Conservation (phyloP, 2,888 invertebrate genomes). For the Drosophila algonquin region DNA sequence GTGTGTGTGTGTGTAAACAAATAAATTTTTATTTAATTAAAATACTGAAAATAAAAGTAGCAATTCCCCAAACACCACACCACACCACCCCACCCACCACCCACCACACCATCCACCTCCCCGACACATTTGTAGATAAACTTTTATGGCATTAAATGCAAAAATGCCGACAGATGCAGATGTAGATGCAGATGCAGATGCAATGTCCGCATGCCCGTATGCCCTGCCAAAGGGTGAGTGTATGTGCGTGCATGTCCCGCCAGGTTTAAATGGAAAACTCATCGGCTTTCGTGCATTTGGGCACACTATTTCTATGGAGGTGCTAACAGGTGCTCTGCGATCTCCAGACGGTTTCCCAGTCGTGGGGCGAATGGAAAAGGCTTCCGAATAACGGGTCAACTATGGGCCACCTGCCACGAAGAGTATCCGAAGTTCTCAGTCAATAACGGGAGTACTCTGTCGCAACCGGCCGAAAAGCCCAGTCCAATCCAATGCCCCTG, state of each 20-base stretch:
- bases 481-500: background rate
- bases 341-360: background rate
- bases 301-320: background rate
- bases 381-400: background rate
- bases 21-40: slow-evolving; percentile 50
- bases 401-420: background rate
- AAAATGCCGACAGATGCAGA: slow-evolving; percentile 36
- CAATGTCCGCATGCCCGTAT: slow-evolving; percentile 4
- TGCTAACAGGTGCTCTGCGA: background rate
- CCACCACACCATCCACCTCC: background rate
- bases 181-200: slow-evolving; percentile 25
- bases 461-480: background rate
- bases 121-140: slow-evolving; percentile 46
- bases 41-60: slow-evolving; percentile 44
- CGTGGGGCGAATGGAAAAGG: background rate
- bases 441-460: background rate
- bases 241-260: background rate
- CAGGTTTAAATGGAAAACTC: background rate
- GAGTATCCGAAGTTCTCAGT: background rate
- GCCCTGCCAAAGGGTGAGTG: background rate
- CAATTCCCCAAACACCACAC: slow-evolving; percentile 1
- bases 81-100: background rate
- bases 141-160: slow-evolving; percentile 45
- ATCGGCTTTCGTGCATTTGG: background rate
- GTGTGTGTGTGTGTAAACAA: slow-evolving; percentile 26